phyloP scores from a whole-genome alignment of 1,140 invertebrate genomes.

The Magallana gigas region DNA sequence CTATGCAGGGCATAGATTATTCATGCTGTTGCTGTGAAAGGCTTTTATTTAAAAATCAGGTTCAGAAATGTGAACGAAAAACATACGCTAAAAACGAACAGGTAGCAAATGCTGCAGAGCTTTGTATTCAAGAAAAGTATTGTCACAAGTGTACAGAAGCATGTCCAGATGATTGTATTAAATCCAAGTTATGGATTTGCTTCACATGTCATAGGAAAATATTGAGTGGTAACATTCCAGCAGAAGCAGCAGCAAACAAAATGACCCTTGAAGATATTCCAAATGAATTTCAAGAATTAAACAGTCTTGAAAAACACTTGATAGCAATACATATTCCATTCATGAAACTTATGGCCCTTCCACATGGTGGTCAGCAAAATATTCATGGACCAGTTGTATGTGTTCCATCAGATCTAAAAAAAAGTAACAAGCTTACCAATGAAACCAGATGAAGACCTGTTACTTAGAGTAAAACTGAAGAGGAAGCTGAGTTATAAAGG shows the following conservation, averaged over 20 bases:
- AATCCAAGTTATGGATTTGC: not conserved
- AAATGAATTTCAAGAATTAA: conserved; percentile 30
- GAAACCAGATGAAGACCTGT: conserved; percentile 30
- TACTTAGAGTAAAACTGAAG: conserved; percentile 47
- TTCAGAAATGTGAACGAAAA: not conserved
- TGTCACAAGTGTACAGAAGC: not conserved
- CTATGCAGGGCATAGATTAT: not conserved
- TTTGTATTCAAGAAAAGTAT: not conserved
- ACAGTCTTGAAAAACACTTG: conserved; percentile 40
- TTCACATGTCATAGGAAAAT: not conserved
- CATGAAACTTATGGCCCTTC: conserved; percentile 47
- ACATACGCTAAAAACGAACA: not conserved
- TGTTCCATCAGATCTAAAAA: conserved; percentile 44
- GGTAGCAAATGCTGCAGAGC: not conserved
- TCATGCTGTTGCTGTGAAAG: not conserved
- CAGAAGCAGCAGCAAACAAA: conserved; percentile 25
- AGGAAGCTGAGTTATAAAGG: conserved; percentile 50
- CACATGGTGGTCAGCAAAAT: conserved; percentile 43
- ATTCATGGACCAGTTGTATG: conserved; percentile 47
- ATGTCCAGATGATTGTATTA: not conserved
- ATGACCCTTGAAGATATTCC: conserved; percentile 37
- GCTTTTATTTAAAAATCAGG: not conserved
- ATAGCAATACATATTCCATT: conserved; percentile 46
- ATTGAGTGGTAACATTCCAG: not conserved
- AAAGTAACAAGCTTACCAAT: conserved; percentile 36